Base-by-base conservation (phyloP, 2,888 invertebrate genomes). In the Taphrorychus bicolor region DNA sequence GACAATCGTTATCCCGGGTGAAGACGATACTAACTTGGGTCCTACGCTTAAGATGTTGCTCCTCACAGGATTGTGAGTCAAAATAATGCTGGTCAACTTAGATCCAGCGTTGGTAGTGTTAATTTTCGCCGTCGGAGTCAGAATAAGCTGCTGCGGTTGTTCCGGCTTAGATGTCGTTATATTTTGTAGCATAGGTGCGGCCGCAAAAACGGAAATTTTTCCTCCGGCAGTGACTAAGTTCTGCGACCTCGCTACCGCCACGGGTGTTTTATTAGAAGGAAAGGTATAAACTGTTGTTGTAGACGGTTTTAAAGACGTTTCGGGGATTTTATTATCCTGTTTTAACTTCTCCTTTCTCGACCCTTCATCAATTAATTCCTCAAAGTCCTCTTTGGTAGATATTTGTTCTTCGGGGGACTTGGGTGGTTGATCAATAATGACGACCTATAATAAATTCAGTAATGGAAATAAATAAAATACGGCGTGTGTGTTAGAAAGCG, bases 351-450 rank as follows among this genome's bases (percentile, higher is more conserved):
- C 87, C 69, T 87, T 86, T 0, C 85, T 83, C 67, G 86, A 86
- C 0, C 87, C 87, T 72, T 87, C 86, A 72, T 89, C 88, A 41
- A 89, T 89, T 17, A 89, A 78, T 70, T 88, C 87, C 74, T 89
- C 88, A 73, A 88, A 89, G 76, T 89, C 89, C 79, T 88, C 88
- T 72, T 87, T 87, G 0, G 89, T 88, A 0, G 87, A 86, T 66
- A 89, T 86, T 71, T 87, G 86, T 73, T 88, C 88, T 73, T 89
- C 88, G 0, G 88, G 87, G 0, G 88, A 87, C 73, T 87, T 87
- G 0, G 84, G 83, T 16, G 83, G 84, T 0, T 87, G 85, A 76
- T 88, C 88, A 0, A 89, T 86, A 3, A 89, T 85, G 0, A 89
- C 87, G 23, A 89, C n/a, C n/a, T n/a, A n/a, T n/a, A n/a, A n/a